Evolutionary conservation across 2,113 vertebrate species (phyloP).

Genomic region (Syngnathoides biaculeatus): DNA sequence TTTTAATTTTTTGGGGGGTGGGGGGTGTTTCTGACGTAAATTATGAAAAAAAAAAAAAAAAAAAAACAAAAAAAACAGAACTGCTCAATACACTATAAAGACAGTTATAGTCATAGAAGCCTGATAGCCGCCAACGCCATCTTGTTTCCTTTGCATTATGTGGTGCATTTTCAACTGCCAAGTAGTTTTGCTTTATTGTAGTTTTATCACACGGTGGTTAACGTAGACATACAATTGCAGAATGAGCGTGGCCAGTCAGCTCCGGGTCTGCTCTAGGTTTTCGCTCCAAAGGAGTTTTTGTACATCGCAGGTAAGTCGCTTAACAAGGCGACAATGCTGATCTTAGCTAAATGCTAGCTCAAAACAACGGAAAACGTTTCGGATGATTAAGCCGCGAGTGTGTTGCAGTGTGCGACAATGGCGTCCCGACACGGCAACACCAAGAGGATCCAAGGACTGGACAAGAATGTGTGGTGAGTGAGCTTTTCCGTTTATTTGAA

Average conservation of each 20-base stretch:
- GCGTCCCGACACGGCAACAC: constrained; percentile 81
- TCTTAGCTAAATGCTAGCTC: background rate
- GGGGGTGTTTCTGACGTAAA: too few species aligned
- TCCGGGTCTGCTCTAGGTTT: constrained; percentile 26
- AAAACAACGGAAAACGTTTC: background rate
- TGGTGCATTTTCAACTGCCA: background rate
- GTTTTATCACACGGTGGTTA: background rate
- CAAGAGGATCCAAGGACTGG: constrained; percentile 89
- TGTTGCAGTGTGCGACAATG: constrained; percentile 56
- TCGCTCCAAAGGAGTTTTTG: constrained; percentile 29
- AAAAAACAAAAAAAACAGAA: background rate
- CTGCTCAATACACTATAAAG: background rate
- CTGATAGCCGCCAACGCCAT: background rate
- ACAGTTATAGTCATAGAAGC: background rate
- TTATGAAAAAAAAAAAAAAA: background rate
- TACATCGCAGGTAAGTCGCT: constrained; percentile 56
- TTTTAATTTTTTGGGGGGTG: too few species aligned
- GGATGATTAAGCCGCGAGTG: background rate
- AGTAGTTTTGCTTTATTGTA: background rate
- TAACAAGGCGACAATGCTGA: background rate
- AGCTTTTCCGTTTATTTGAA: background rate
- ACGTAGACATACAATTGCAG: constrained; percentile 20
- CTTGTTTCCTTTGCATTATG: background rate
- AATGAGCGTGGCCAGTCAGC: constrained; percentile 48
- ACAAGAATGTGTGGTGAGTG: constrained; percentile 89